Base-by-base conservation (phyloP, 2,888 invertebrate genomes). In the Ypsolopha sequella region DNA sequence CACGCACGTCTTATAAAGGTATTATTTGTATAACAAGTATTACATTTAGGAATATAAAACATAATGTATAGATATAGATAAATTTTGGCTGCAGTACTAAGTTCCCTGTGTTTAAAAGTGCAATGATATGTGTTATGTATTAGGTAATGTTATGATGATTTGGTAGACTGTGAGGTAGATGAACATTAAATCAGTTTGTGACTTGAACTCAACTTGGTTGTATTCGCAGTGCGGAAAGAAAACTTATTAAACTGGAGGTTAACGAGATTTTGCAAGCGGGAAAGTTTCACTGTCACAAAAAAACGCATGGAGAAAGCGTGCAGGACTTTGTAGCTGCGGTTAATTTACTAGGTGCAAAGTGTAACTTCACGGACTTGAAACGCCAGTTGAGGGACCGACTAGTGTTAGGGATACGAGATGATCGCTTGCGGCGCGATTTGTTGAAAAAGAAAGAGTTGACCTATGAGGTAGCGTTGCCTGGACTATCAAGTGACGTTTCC, bases 191-290 rank as follows among this genome's bases (percentile, higher is more conserved):
- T n/a, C n/a, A n/a, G n/a, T n/a, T n/a, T n/a, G n/a, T n/a, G n/a
- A n/a, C n/a, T n/a, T n/a, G n/a, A n/a, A n/a, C n/a, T n/a, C n/a
- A n/a, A n/a, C n/a, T n/a, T n/a, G n/a, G n/a, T n/a, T n/a, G n/a
- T n/a, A n/a, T 8, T 49, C 49, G 9, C 49, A 49, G 34, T 49
- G 39, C 9, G 49, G 41, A 8, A 52, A 52, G 39, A 49, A 52
- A 6, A 52, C 52, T 39, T 52, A 52, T 44, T 48, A 41, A 41
- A 41, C 49, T 41, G 6, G 39, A 39, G 34, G 36, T 49, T 10
- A 38, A 49, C 33, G 41, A 49, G 33, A 49, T 49, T 24, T 6
- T 38, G 24, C 24, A 49, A 39, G 41, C 48, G 6, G 48, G 36
- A 10, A 36, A 35, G 8, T 48, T 48, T 35, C 48, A 48, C 13